These are phyloP conservation scores for Antennarius maculatus DNA, from an alignment of 2,797 vertebrate genomes.

Conservation along the genomic window DNA sequence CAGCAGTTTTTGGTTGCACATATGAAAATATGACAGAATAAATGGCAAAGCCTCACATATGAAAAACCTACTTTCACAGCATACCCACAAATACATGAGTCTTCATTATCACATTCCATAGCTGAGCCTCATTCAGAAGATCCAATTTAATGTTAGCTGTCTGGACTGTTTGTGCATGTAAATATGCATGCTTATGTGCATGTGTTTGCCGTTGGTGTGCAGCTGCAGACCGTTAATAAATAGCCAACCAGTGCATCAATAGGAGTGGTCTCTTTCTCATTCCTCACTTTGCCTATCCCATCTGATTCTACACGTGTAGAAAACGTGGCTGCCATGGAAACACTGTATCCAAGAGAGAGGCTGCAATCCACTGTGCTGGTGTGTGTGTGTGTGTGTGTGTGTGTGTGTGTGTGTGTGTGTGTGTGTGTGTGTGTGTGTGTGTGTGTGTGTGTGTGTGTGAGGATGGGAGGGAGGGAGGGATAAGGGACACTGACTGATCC, in stretches of 20 bases:
- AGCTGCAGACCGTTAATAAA: constrained; percentile 65
- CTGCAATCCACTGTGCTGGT: constrained; percentile 48
- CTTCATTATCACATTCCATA: constrained; percentile 40
- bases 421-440: neutral
- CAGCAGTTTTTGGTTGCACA: neutral
- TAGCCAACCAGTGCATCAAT: constrained; percentile 60
- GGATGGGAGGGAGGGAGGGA: constrained; percentile 15
- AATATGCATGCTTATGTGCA: constrained; percentile 26
- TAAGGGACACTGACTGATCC: constrained; percentile 71
- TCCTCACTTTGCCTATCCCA: constrained; percentile 34
- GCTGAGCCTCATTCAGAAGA: constrained; percentile 23
- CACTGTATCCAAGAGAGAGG: constrained; percentile 75
- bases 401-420: constrained; percentile 18
- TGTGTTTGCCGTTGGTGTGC: constrained; percentile 55
- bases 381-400: neutral
- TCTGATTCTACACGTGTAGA: constrained; percentile 73
- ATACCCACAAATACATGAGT: constrained; percentile 15
- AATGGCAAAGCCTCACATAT: neutral
- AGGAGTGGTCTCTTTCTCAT: constrained; percentile 67
- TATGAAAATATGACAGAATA: neutral
- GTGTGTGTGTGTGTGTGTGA: constrained; percentile 19
- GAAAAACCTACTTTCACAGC: constrained; percentile 8
- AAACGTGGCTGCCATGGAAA: constrained; percentile 82
- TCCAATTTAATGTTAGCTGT: constrained; percentile 33
- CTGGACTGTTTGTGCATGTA: constrained; percentile 39